Evolutionary conservation across 2,797 vertebrate species (phyloP).

Genomic region (Tiaroga cobitis): DNA sequence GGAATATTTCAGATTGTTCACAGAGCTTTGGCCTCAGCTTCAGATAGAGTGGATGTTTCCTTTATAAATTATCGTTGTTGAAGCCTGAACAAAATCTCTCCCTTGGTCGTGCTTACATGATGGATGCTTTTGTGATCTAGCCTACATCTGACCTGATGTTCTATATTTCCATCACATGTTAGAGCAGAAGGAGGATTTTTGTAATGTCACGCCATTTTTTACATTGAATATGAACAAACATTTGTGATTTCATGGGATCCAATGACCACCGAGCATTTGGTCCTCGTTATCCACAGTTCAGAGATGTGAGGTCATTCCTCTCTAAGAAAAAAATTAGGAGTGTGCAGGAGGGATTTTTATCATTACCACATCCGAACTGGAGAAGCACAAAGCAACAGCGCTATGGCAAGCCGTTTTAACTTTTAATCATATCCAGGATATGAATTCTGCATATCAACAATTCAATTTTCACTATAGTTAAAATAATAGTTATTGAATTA

Average conservation of each 20-base stretch:
- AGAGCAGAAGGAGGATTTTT: slow-evolving; percentile 38
- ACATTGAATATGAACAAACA: slow-evolving; percentile 55
- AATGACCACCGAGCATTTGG: slow-evolving; percentile 68
- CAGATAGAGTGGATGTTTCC: slow-evolving; percentile 33
- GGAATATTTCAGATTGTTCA: slow-evolving; percentile 47
- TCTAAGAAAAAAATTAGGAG: slow-evolving; percentile 58
- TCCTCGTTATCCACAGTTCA: slow-evolving; percentile 70
- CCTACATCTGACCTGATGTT: not conserved
- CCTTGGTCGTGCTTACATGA: not conserved
- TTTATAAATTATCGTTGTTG: slow-evolving; percentile 4
- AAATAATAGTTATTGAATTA: too few species aligned
- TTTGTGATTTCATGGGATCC: slow-evolving; percentile 69
- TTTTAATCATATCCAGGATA: too few species aligned
- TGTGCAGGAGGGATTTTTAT: slow-evolving; percentile 28
- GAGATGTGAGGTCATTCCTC: slow-evolving; percentile 72
- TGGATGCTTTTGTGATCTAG: not conserved
- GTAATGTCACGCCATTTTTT: slow-evolving; percentile 48
- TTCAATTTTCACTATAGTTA: too few species aligned
- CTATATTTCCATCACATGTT: slow-evolving; percentile 9
- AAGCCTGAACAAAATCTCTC: slow-evolving; percentile 18
- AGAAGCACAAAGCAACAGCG: slow-evolving; percentile 43
- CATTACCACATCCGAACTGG: not conserved
- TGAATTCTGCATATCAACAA: too few species aligned
- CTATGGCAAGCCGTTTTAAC: too few species aligned
- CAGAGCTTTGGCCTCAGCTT: slow-evolving; percentile 40